A percentile compares a stretch with the other conserved stretches of the same genome.
Conservation (phyloP, 2,888 invertebrate genomes). For the Linnaemya vulpina region DNA sequence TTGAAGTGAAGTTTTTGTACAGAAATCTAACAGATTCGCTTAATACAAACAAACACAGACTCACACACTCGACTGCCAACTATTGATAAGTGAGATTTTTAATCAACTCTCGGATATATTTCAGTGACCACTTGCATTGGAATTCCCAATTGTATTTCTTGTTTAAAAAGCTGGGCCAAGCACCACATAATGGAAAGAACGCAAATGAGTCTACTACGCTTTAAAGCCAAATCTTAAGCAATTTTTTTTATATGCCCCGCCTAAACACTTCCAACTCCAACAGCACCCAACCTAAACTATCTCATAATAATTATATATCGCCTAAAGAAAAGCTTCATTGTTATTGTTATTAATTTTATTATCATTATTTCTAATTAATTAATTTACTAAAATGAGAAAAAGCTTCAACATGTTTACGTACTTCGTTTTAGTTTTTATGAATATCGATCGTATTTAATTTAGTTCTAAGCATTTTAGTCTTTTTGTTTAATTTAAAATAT, state of each 20-base stretch:
- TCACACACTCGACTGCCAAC: constrained; percentile 38
- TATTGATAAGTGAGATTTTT: background rate
- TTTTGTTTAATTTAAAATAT: constrained; percentile 34
- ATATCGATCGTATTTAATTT: constrained; percentile 38
- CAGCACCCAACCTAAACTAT: constrained; percentile 49
- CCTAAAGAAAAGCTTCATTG: constrained; percentile 40
- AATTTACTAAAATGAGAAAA: constrained; percentile 21
- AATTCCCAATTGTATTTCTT: constrained; percentile 3
- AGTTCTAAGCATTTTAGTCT: constrained; percentile 36
- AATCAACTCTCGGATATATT: background rate
- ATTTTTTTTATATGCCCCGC: constrained; percentile 26
- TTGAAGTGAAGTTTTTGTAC: background rate
- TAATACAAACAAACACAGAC: constrained; percentile 2
- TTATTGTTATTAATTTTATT: constrained; percentile 66
- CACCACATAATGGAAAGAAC: background rate
- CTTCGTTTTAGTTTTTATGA: constrained; percentile 41
- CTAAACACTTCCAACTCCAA: constrained; percentile 26
- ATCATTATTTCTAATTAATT: constrained; percentile 25
- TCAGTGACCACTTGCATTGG: constrained; percentile 21
- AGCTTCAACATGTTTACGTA: constrained; percentile 7
- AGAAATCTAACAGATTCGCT: background rate
- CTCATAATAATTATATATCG: constrained; percentile 27
- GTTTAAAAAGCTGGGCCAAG: background rate
- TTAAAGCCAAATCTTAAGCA: constrained; percentile 49
- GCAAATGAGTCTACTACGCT: constrained; percentile 48